phyloP scores from a whole-genome alignment of 2,113 vertebrate genomes.

The Rattus rattus region DNA sequence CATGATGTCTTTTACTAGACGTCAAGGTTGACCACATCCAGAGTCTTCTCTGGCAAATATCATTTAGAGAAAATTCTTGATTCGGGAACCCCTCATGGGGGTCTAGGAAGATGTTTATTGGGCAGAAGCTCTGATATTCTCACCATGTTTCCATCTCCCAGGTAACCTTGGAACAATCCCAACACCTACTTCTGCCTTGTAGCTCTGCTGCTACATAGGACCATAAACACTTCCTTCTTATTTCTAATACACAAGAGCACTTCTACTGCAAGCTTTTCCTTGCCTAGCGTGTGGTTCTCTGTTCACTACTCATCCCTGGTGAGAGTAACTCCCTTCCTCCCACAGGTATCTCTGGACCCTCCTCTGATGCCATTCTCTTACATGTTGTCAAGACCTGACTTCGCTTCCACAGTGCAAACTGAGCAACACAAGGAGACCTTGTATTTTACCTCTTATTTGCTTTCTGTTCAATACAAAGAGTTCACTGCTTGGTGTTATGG shows the following conservation, averaged over 20 bases:
- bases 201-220: not conserved
- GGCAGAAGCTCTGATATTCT: not conserved
- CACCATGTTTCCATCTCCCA: too few species aligned
- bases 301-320: not conserved
- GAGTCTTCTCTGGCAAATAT: not conserved
- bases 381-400: not conserved
- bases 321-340: not conserved
- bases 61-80: not conserved
- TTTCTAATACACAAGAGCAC: not conserved
- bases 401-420: not conserved
- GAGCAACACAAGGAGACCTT: not conserved
- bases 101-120: not conserved
- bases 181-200: not conserved
- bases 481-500: not conserved
- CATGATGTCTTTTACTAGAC: rapidly evolving
- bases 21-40: not conserved
- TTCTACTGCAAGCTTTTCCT: not conserved
- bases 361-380: not conserved
- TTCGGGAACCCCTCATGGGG: not conserved
- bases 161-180: not conserved
- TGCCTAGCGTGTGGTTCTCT: not conserved
- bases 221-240: not conserved
- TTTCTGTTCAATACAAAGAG: not conserved
- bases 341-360: not conserved
- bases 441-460: not conserved